These are phyloP conservation scores for Harpegnathos saltator DNA, from an alignment of 1,140 invertebrate genomes.

Conservation along the genomic window DNA sequence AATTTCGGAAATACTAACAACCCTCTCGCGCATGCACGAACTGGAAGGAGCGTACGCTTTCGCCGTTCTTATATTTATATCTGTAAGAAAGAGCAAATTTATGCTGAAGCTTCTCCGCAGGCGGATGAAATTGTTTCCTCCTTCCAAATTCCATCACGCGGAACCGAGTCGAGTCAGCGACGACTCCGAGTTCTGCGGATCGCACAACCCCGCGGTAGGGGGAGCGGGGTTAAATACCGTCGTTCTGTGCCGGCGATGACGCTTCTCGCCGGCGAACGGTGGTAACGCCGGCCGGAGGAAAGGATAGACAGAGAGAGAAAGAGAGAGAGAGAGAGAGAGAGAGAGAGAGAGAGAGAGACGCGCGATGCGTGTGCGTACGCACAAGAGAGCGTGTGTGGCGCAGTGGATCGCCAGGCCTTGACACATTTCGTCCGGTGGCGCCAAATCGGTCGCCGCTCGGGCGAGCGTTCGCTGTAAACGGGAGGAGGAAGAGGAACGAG, in stretches of 20 bases:
- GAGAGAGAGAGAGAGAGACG: slow-evolving; percentile 45
- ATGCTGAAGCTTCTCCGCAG: too few species aligned
- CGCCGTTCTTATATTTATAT: too few species aligned
- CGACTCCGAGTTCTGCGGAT: background rate
- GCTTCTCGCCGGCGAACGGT: background rate
- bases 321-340: slow-evolving; percentile 36
- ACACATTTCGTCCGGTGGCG: slow-evolving; percentile 82
- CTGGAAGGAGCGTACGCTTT: too few species aligned
- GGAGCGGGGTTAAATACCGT: slow-evolving; percentile 5
- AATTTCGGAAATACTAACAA: too few species aligned
- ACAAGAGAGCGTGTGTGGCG: slow-evolving; percentile 44
- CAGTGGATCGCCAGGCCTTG: slow-evolving; percentile 79
- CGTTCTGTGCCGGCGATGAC: background rate
- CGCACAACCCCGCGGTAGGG: slow-evolving; percentile 6
- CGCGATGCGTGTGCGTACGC: slow-evolving; percentile 28
- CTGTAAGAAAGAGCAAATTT: background rate
- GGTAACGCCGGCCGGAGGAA: background rate
- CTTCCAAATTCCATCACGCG: background rate
- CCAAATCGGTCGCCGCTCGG: slow-evolving; percentile 80
- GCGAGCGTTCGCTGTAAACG: slow-evolving; percentile 57
- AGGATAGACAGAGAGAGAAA: slow-evolving; percentile 47
- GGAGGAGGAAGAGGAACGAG: slow-evolving; percentile 49
- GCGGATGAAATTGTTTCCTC: slow-evolving; percentile 29
- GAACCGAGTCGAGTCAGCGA: slow-evolving; percentile 25
- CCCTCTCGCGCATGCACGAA: too few species aligned